phyloP scores from a whole-genome alignment of 1,140 invertebrate species.

The Paramacrobiotus metropolitanus region DNA sequence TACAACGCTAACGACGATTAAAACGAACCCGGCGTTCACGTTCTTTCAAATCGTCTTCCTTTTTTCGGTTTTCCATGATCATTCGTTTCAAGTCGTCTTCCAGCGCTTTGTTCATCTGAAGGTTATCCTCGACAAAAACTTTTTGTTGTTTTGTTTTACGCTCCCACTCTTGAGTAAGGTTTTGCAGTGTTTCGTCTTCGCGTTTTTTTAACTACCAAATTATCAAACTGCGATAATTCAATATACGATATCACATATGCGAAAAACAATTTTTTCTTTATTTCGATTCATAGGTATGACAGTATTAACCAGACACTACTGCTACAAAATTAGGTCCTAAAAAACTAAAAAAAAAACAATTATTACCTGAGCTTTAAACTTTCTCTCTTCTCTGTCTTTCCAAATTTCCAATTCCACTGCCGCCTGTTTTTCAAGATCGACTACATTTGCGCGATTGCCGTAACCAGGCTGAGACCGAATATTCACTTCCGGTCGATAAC shows the following conservation, averaged over 20 bases:
- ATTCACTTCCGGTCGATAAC: no score
- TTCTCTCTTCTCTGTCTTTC: not conserved
- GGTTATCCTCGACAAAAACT: not conserved
- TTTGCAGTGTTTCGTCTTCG: not conserved
- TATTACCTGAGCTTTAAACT: conserved; percentile 2
- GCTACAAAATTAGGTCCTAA: no score
- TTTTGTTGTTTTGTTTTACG: not conserved
- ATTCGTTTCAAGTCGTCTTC: not conserved
- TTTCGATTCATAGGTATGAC: not conserved
- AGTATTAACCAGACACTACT: no score
- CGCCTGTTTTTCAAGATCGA: not conserved
- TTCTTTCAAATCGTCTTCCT: not conserved
- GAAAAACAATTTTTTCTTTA: not conserved
- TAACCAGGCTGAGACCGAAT: no score
- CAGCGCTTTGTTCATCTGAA: not conserved
- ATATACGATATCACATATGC: no score
- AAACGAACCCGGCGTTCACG: not conserved
- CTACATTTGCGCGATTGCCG: not conserved
- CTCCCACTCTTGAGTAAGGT: not conserved
- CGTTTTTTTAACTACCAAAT: not conserved
- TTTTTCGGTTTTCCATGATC: not conserved
- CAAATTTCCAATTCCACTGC: not conserved
- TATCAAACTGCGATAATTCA: not conserved
- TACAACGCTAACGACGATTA: not conserved
- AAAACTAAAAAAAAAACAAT: no score